Evolutionary conservation across 2,113 vertebrate genomes (phyloP).

Genomic region (Callipepla squamata): DNA sequence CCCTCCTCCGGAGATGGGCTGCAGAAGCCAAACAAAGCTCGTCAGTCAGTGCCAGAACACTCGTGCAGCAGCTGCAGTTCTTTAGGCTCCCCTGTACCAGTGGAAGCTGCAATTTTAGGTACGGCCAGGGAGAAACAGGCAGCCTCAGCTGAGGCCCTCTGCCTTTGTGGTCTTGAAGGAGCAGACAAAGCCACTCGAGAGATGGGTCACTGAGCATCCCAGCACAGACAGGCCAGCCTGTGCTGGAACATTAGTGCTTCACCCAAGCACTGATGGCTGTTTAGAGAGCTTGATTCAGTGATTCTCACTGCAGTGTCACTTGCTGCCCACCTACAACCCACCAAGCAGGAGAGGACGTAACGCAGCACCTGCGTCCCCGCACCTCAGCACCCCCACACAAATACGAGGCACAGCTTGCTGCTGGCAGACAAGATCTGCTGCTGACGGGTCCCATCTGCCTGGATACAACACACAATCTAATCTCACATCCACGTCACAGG

Average conservation of each 20-base stretch:
- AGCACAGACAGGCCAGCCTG: neutral
- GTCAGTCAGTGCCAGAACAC: neutral
- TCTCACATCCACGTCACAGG: slow-evolving; percentile 68
- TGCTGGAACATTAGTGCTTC: neutral
- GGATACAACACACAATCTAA: slow-evolving; percentile 50
- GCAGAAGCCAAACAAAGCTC: slow-evolving; percentile 31
- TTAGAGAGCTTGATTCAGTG: neutral
- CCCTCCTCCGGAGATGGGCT: slow-evolving; percentile 98
- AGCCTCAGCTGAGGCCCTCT: neutral
- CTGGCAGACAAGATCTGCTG: neutral
- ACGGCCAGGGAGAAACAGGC: neutral
- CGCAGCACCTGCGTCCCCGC: neutral
- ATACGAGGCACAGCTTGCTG: neutral
- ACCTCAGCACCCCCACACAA: neutral
- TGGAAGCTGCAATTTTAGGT: neutral
- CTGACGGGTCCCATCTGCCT: slow-evolving; percentile 22
- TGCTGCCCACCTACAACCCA: neutral
- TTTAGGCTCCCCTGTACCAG: neutral
- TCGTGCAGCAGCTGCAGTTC: rapidly evolving
- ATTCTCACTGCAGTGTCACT: neutral
- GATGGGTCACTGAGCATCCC: neutral
- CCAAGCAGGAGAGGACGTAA: neutral
- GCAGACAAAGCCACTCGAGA: neutral
- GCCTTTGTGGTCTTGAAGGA: neutral
- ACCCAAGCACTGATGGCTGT: neutral